phyloP scores from a whole-genome alignment of 1,140 invertebrate genomes.

The Drosophila tristis region DNA sequence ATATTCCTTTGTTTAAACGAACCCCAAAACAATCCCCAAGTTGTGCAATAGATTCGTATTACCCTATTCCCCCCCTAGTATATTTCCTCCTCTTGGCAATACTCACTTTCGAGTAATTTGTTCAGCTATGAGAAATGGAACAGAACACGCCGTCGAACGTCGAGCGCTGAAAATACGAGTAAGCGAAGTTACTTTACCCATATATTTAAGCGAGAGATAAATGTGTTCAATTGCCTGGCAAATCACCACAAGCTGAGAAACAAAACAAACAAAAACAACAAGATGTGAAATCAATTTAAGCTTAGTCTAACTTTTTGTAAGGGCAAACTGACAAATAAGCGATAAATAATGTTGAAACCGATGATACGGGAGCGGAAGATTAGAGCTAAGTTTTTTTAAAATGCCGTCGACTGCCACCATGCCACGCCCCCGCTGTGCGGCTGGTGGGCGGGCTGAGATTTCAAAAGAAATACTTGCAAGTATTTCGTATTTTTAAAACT shows the following conservation, averaged over 20 bases:
- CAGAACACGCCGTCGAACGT: conserved; percentile 27
- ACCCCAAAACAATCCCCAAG: conserved; percentile 1
- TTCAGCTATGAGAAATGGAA: conserved; percentile 15
- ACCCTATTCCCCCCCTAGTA: not conserved
- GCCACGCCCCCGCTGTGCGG: no score
- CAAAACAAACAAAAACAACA: conserved; percentile 19
- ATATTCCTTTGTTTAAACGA: conserved; percentile 21
- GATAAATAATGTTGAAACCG: conserved; percentile 34
- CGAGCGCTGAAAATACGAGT: conserved; percentile 7
- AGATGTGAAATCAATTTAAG: conserved; percentile 29
- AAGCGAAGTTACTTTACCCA: conserved; percentile 29
- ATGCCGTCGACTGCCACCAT: conserved; percentile 30
- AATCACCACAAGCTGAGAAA: conserved; percentile 46
- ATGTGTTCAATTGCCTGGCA: conserved; percentile 46
- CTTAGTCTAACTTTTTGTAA: conserved; percentile 65
- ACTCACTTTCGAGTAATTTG: no score
- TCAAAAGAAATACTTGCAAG: conserved; percentile 42
- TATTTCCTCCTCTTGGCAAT: no score
- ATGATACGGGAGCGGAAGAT: conserved; percentile 22
- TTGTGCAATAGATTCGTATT: conserved; percentile 36
- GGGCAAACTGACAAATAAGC: conserved; percentile 73
- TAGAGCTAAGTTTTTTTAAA: conserved; percentile 66
- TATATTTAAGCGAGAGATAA: conserved; percentile 60
- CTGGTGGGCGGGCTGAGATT: conserved; percentile 54
- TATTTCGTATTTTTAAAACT: conserved; percentile 65